Base-by-base conservation (phyloP, 2,888 invertebrate genomes). In the Chesias legatella region DNA sequence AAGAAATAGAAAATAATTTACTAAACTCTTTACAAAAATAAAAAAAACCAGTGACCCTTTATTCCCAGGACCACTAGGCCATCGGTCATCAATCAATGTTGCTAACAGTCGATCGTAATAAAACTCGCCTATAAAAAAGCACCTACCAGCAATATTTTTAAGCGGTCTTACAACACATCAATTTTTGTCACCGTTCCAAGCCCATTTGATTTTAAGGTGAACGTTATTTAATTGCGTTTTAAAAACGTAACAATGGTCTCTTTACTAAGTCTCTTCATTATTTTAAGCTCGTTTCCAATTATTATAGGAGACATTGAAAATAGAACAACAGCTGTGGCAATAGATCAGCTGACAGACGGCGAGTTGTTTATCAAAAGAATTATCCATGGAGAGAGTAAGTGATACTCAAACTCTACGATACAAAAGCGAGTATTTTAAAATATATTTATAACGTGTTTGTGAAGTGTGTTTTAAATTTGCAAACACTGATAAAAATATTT, bases 311-410 rank as follows among this genome's bases (percentile, higher is more conserved):
- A 53, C 21, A 37, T 41, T 46, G 47, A 43, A 35, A 43, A 47
- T 51, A 43, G 40, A 25, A 28, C 40, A 38, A 35, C 53, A 51
- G 40, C 59, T 56, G 58, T 36, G 45, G 50, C 48, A 25, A 35
- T 52, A 34, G 29, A 53, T 52, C 43, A 54, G 6, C 43, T 48
- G 13, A 53, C 40, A 7, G 63, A 79, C 53, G 79, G 80, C 1
- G 60, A 62, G 38, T 25, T 58, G 13, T 77, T 61, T 44, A 9
- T 80, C 40, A 57, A 63, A 35, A 58, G 52, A 45, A 45, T 79
- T 45, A 17, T 59, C 45, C 30, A 63, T 58, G 72, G 66, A 33
- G 36, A 73, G 46, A 60, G 81, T 82, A 59, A 73, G 80, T 73
- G 39, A 39, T 25, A 33, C 22, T 40, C 36, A 33, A 27, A 42